A percentile compares a stretch with the other conserved stretches of the same genome.
phyloP scores from a whole-genome alignment of 1,140 invertebrate species.

The Lethocerus indicus region DNA sequence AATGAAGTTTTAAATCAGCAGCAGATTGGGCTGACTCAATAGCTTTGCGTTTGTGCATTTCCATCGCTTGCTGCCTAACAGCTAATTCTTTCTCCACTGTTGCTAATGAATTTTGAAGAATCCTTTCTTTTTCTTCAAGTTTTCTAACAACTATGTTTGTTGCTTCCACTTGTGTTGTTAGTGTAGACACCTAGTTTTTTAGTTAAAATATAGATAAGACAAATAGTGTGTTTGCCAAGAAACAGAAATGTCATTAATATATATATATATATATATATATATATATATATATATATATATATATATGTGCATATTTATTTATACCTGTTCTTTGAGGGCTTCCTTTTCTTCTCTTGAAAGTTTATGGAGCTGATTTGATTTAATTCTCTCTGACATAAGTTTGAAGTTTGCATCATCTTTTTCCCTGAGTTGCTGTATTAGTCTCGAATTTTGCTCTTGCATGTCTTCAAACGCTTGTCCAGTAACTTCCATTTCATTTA shows the following conservation, averaged over 20 bases:
- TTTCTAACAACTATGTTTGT: conserved; percentile 89
- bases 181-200: conserved; percentile 40
- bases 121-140: conserved; percentile 91
- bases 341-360: conserved; percentile 87
- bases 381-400: conserved; percentile 95
- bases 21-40: conserved; percentile 91
- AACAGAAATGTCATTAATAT: background rate
- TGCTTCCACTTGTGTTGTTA: conserved; percentile 86
- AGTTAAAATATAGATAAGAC: background rate
- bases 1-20: conserved; percentile 90
- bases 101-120: conserved; percentile 79
- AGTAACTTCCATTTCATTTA: conserved; percentile 99
- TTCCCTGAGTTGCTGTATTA: conserved; percentile 90
- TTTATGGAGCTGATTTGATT: conserved; percentile 92
- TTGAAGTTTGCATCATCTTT: conserved; percentile 99
- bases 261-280: background rate
- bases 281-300: background rate
- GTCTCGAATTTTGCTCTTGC: conserved; percentile 94
- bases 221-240: background rate
- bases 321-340: conserved; percentile 70
- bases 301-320: too few species aligned
- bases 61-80: conserved; percentile 82
- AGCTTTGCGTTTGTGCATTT: conserved; percentile 94
- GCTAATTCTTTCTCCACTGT: conserved; percentile 90
- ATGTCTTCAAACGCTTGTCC: conserved; percentile 98